These are phyloP conservation scores for Penaeus vannamei DNA, from an alignment of 1,140 invertebrate genomes.

Conservation along the genomic window DNA sequence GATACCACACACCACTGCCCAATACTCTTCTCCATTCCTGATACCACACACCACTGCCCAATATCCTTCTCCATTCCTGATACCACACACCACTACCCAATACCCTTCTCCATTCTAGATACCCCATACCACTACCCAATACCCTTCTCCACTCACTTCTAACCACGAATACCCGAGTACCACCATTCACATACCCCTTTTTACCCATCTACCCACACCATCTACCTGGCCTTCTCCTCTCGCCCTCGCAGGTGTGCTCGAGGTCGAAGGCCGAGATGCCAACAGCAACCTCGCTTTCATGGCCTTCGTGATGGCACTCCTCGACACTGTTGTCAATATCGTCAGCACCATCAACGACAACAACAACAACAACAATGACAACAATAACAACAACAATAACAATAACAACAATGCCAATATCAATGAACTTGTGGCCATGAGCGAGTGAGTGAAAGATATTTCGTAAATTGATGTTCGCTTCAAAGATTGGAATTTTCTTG, in stretches of 20 bases:
- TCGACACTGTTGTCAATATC: constrained; percentile 64
- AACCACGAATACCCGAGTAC: no score
- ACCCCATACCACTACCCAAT: no score
- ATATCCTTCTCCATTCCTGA: no score
- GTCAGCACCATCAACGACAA: constrained; percentile 62
- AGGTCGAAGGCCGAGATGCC: constrained; percentile 42
- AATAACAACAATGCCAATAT: constrained; percentile 64
- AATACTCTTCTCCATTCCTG: no score
- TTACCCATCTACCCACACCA: background rate
- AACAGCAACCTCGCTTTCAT: constrained; percentile 63
- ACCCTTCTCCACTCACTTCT: no score
- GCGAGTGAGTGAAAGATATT: constrained; percentile 50
- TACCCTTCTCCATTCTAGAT: no score
- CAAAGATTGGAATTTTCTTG: background rate
- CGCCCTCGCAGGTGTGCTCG: background rate
- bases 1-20: no score
- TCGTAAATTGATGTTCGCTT: background rate
- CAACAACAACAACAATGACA: constrained; percentile 67
- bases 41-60: no score
- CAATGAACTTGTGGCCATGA: constrained; percentile 57
- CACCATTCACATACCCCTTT: no score
- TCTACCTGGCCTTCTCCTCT: background rate
- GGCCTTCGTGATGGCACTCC: constrained; percentile 58
- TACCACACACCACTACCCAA: no score
- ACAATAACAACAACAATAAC: constrained; percentile 67